Conservation (phyloP, 37 sponge, comb jelly and placozoan species). For the Ianthella basta region DNA sequence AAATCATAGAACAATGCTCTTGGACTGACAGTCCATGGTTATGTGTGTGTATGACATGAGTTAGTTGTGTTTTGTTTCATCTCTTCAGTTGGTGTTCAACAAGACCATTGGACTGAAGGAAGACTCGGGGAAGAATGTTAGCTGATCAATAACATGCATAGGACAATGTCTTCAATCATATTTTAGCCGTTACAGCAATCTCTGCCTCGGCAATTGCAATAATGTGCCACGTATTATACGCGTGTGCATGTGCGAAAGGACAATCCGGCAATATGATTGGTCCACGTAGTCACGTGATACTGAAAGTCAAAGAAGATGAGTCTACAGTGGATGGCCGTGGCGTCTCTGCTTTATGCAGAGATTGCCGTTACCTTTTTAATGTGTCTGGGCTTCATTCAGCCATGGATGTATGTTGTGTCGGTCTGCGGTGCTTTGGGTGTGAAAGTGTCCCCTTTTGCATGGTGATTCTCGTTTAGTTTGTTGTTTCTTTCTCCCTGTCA, state of each 20-base stretch:
- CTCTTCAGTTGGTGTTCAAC: slow-evolving; percentile 87
- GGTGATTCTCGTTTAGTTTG: not conserved
- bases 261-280: no score
- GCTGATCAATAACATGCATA: not conserved
- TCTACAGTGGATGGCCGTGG: slow-evolving; percentile 85
- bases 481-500: not conserved
- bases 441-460: not conserved
- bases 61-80: not conserved
- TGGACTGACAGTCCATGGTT: not conserved
- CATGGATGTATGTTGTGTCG: slow-evolving; percentile 47
- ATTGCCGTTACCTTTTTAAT: slow-evolving; percentile 68
- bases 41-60: no score
- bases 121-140: slow-evolving; percentile 75
- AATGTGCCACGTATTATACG: no score
- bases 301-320: slow-evolving; percentile 29
- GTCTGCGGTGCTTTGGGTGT: not conserved
- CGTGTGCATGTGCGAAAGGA: no score
- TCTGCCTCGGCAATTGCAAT: no score
- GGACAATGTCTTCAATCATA: no score
- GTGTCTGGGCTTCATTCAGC: slow-evolving; percentile 70
- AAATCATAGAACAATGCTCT: not conserved
- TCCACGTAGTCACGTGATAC: not conserved
- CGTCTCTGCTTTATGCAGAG: slow-evolving; percentile 82
- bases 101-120: slow-evolving; percentile 88
- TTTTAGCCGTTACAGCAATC: no score